Percentiles rank a stretch among this genome's conserved stretches.
These are phyloP conservation scores for Cebus imitator DNA, from an alignment of 2,113 vertebrate genomes.

Conservation along the genomic window DNA sequence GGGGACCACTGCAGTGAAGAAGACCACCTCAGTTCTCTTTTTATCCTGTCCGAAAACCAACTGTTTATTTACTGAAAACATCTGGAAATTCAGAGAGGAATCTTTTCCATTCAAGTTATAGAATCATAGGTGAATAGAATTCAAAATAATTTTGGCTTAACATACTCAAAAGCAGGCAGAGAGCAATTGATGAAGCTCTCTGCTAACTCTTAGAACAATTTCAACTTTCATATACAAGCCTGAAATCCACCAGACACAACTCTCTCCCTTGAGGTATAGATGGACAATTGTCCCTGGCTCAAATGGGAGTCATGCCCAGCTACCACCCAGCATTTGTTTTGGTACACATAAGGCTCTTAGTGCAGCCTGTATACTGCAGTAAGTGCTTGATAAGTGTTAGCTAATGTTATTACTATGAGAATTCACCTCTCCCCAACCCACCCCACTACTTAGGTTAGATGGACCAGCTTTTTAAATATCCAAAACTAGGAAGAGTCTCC, in stretches of 20 bases:
- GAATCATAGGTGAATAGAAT: conserved; percentile 46
- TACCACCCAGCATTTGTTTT: background rate
- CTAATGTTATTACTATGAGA: background rate
- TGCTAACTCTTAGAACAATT: conserved; percentile 43
- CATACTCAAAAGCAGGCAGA: conserved; percentile 18
- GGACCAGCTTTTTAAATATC: background rate
- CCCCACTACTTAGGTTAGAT: background rate
- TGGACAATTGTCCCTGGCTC: background rate
- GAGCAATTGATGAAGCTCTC: conserved; percentile 25
- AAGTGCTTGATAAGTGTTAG: background rate
- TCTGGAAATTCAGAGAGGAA: background rate
- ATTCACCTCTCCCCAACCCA: background rate
- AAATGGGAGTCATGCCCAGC: background rate
- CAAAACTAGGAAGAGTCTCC: background rate
- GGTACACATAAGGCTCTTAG: background rate
- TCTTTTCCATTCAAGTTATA: conserved; percentile 36
- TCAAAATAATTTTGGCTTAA: conserved; percentile 55
- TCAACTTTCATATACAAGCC: background rate
- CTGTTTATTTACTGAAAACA: conserved; percentile 24
- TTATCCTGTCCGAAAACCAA: conserved; percentile 1
- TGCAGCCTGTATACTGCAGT: background rate
- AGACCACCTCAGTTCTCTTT: background rate
- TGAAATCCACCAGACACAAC: background rate
- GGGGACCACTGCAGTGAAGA: background rate
- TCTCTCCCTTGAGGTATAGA: background rate